These are phyloP conservation scores for Eilema sororculum DNA, from an alignment of 2,888 invertebrate genomes.

Conservation along the genomic window DNA sequence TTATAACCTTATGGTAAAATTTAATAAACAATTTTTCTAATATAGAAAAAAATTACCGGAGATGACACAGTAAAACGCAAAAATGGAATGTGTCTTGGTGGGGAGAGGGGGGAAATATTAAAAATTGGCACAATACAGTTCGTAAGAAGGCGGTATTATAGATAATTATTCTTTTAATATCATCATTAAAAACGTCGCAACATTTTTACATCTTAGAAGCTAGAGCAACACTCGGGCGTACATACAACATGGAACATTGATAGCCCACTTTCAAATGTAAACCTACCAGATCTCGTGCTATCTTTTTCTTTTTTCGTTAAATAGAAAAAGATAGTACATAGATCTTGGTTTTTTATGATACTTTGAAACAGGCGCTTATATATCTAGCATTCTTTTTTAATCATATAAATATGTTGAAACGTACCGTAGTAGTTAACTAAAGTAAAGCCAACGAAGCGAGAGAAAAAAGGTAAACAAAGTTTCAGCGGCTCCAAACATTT, in stretches of 20 bases:
- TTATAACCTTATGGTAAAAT: neutral
- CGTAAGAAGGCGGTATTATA: constrained; percentile 65
- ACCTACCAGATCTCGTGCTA: constrained; percentile 6
- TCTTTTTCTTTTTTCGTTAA: constrained; percentile 7
- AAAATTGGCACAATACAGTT: constrained; percentile 76
- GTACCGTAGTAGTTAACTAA: constrained; percentile 26
- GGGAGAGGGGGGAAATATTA: constrained; percentile 54
- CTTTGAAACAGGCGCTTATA: constrained; percentile 24
- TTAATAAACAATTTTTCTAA: constrained; percentile 4
- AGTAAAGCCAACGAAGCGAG: no score
- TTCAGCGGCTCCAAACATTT: no score
- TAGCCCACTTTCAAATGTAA: constrained; percentile 15
- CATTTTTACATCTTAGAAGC: constrained; percentile 69
- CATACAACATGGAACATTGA: constrained; percentile 72
- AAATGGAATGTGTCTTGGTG: constrained; percentile 64
- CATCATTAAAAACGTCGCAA: constrained; percentile 66
- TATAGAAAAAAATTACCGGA: constrained; percentile 14
- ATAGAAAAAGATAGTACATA: constrained; percentile 13
- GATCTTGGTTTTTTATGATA: neutral
- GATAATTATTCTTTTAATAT: constrained; percentile 50
- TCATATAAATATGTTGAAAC: constrained; percentile 33
- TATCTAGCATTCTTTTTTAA: constrained; percentile 49
- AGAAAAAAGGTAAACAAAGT: no score
- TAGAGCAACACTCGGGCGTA: constrained; percentile 66
- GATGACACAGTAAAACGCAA: constrained; percentile 37